phyloP scores from a whole-genome alignment of 1,140 invertebrate genomes.

The Drosophila ambigua region DNA sequence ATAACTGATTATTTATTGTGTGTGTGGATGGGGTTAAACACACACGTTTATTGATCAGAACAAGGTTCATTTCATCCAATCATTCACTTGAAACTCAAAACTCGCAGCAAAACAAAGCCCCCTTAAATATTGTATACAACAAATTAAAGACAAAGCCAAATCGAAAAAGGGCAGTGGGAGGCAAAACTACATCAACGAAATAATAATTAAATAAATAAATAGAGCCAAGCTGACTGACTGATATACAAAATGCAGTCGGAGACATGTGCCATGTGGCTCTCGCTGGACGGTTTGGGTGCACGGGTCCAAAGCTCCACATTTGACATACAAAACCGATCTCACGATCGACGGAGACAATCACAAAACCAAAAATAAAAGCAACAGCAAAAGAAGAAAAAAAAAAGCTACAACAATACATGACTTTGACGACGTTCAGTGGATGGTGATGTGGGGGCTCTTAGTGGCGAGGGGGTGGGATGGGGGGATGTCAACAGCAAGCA shows the following conservation, averaged over 20 bases:
- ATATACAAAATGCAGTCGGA: conserved; percentile 56
- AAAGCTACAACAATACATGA: conserved; percentile 45
- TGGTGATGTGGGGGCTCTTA: conserved; percentile 20
- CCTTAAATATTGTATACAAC: conserved; percentile 10
- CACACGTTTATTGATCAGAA: conserved; percentile 37
- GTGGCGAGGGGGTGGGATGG: conserved; percentile 14
- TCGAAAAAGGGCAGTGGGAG: conserved; percentile 14
- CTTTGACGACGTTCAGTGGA: conserved; percentile 41
- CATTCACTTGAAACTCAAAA: conserved; percentile 5
- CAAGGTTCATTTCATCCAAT: conserved; percentile 34
- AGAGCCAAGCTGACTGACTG: conserved; percentile 28
- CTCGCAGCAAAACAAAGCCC: not conserved
- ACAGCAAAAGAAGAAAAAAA: too few relatives aligned
- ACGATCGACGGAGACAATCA: conserved; percentile 54
- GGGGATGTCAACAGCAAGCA: conserved; percentile 33
- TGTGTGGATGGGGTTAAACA: conserved; percentile 25
- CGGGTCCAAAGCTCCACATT: conserved; percentile 38
- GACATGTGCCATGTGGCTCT: conserved; percentile 57
- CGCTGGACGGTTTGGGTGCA: not conserved
- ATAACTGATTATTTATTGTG: conserved; percentile 8
- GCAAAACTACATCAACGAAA: conserved; percentile 8
- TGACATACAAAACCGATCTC: conserved; percentile 66
- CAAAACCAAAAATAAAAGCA: conserved; percentile 6
- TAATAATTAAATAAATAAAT: conserved; percentile 35
- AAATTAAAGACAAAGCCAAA: conserved; percentile 39